These are phyloP conservation scores for Brachyopa scutellaris DNA, from an alignment of 2,888 invertebrate species.

Conservation along the genomic window DNA sequence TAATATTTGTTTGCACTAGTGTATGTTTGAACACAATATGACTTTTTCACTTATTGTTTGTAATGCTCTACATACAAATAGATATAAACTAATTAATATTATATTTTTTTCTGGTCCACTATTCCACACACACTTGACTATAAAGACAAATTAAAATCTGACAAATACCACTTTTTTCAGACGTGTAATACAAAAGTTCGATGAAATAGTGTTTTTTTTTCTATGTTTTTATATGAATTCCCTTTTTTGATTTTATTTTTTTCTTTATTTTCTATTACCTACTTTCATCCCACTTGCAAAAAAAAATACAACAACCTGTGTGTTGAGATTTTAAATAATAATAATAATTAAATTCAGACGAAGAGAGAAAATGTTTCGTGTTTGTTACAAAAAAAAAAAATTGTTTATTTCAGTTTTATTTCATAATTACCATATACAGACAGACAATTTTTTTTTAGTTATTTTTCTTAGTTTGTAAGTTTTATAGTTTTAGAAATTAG, in stretches of 20 bases:
- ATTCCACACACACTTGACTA: slow-evolving; percentile 59
- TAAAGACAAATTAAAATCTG: slow-evolving; percentile 44
- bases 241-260: slow-evolving; percentile 5
- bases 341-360: slow-evolving; percentile 43
- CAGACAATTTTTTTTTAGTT: slow-evolving; percentile 57
- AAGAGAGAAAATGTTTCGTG: slow-evolving; percentile 56
- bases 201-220: slow-evolving; percentile 49
- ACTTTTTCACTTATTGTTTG: slow-evolving; percentile 61
- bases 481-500: slow-evolving; percentile 66
- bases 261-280: slow-evolving; percentile 12
- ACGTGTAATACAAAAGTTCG: slow-evolving; percentile 19
- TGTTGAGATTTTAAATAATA: slow-evolving; percentile 1
- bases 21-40: slow-evolving; percentile 59
- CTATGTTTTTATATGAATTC: slow-evolving; percentile 63
- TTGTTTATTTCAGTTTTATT: slow-evolving; percentile 47
- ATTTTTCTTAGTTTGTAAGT: slow-evolving; percentile 64
- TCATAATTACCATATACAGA: slow-evolving; percentile 54
- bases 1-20: slow-evolving; percentile 63
- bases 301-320: slow-evolving; percentile 12
- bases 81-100: slow-evolving; percentile 30
- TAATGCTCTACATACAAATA: slow-evolving; percentile 55
- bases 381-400: slow-evolving; percentile 49
- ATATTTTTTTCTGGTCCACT: slow-evolving; percentile 28
- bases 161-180: slow-evolving; percentile 13
- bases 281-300: not conserved